Evolutionary conservation across 1,140 invertebrate species (phyloP), one percentile per base, ranked within the genome.

Genomic region (Ephestia elutella): DNA sequence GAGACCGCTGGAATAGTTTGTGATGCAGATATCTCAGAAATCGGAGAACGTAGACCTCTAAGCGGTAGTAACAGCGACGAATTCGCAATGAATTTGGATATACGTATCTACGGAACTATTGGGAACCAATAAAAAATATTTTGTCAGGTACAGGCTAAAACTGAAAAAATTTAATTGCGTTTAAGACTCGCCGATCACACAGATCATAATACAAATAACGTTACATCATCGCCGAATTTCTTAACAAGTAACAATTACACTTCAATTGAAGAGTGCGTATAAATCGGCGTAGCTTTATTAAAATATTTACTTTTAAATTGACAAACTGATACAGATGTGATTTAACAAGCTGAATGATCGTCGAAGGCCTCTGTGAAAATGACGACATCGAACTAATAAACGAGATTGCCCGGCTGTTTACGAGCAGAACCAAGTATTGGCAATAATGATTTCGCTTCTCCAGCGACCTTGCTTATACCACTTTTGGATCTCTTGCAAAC

Each of bases 381-480:
- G 38, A 15, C 38, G 38, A 15, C 38, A 44, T 44, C 38, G 2
- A 44, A 44, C 38, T 44, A 44, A 44, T 44, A 44, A 44, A 44
- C 38, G 13, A 15, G n/a, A 44, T 44, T 44, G 38, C 13, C 13
- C 38, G 38, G 15, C 13, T 44, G 38, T 44, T 44, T 44, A 44
- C 38, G 38, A 44, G 13, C 13, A 44, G 38, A 44, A 44, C 38
- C 38, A 17, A 44, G 38, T 44, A 44, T 44, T 44, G 38, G 38
- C 38, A 44, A 44, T 44, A 44, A 44, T 44, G 38, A 44, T 44
- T 44, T 44, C 38, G 38, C 38, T 44, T 44, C 38, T 44, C 13
- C 38, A 44, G 15, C 38, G 38, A 44, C 38, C 38, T 44, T 44
- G 38, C 5, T n/a, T 44, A 15, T 17, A 7, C 38, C 38, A 44